These are phyloP conservation scores for Idris sp. DNA, from an alignment of 1,140 invertebrate genomes.

Conservation along the genomic window DNA sequence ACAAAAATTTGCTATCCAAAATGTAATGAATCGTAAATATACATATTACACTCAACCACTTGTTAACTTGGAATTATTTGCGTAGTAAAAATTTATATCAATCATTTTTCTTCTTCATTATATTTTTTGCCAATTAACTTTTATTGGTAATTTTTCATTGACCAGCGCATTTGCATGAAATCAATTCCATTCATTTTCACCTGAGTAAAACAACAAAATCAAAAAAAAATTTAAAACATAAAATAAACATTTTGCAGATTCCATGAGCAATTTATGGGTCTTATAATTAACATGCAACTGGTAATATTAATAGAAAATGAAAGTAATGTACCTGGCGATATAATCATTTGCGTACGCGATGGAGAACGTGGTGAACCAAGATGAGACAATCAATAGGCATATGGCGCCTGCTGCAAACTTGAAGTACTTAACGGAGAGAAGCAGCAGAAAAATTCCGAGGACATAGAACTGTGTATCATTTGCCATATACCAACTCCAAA, in stretches of 20 bases:
- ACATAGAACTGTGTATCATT: constrained; percentile 94
- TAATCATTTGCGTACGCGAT: constrained; percentile 87
- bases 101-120: too few relatives aligned
- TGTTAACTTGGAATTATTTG: too few relatives aligned
- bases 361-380: constrained; percentile 86
- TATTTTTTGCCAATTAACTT: too few relatives aligned
- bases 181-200: not conserved
- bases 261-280: constrained; percentile 13
- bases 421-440: constrained; percentile 86
- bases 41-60: too few relatives aligned
- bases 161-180: too few relatives aligned
- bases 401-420: constrained; percentile 65
- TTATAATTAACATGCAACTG: constrained; percentile 4
- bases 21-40: too few relatives aligned
- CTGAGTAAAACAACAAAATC: not conserved
- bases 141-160: too few relatives aligned
- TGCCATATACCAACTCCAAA: constrained; percentile 95
- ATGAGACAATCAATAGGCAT: constrained; percentile 82
- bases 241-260: constrained; percentile 4
- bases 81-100: too few relatives aligned
- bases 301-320: constrained; percentile 20
- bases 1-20: too few relatives aligned
- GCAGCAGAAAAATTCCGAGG: constrained; percentile 84
- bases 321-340: constrained; percentile 80
- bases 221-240: constrained; percentile 4